These are phyloP conservation scores for Cryptoleucopteryx plumbea DNA, from an alignment of 2,113 vertebrate species.

Conservation along the genomic window DNA sequence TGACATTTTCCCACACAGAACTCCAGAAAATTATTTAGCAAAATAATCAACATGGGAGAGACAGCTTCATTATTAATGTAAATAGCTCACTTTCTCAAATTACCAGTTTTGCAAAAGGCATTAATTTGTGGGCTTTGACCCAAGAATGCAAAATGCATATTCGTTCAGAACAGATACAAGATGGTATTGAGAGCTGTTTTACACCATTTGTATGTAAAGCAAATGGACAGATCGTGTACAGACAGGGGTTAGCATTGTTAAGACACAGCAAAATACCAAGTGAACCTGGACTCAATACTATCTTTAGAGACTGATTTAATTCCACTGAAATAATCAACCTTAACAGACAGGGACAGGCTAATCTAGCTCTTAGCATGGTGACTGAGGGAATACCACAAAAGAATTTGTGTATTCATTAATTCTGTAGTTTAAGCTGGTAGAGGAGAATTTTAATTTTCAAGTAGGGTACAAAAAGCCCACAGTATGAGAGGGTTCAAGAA, in stretches of 20 bases:
- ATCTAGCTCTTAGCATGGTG: background rate
- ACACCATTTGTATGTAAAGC: background rate
- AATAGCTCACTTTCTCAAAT: background rate
- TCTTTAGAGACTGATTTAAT: background rate
- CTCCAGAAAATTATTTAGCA: background rate
- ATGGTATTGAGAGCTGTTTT: background rate
- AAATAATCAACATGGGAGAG: background rate
- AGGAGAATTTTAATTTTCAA: background rate
- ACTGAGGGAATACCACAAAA: background rate
- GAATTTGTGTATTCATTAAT: background rate
- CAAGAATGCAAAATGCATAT: background rate
- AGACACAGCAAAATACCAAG: background rate
- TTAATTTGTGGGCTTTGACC: background rate
- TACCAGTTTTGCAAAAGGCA: background rate
- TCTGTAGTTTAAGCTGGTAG: background rate
- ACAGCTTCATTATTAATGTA: background rate
- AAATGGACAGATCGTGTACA: background rate
- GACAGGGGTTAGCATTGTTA: background rate
- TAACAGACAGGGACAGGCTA: background rate
- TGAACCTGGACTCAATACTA: background rate
- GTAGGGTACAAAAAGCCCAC: background rate
- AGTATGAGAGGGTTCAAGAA: background rate
- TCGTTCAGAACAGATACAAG: background rate
- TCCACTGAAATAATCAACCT: background rate
- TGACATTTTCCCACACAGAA: background rate